Base-by-base conservation (phyloP, 2,113 vertebrate genomes). In the Cardinalis cardinalis region DNA sequence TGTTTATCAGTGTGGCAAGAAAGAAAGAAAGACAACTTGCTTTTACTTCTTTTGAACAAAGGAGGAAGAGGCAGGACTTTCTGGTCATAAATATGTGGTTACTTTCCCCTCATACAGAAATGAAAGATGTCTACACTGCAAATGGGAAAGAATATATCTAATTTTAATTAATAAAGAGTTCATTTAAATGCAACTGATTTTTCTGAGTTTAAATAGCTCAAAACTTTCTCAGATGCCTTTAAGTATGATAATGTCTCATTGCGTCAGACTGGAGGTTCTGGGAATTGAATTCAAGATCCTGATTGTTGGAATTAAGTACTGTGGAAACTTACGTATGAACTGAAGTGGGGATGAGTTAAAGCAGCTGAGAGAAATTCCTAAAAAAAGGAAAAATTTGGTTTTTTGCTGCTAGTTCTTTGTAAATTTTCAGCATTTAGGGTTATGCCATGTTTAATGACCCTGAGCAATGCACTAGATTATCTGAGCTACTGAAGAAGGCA, bases 361-460 rank as follows among this genome's bases (percentile, higher is more conserved):
- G 14, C 24, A 80, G n/a, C 6, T 29, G 49, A 85, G 16, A 28
- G 2, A 61, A 72, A 76, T n/a, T 6, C 11, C 18, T 48, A 31
- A 44, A 69, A 69, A 69, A 65, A 26, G 1, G 3, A 4, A 83
- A 70, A 86, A 51, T 5, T 44, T 1, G 0, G 1, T 69, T 41
- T 6, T 61, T 83, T 65, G 7, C 23, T 84, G 4, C 3, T 64
- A 64, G n/a, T 31, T 81, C n/a, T 81, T 56, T 40, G n/a, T 29
- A 82, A 68, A 36, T 55, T 71, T 74, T 78, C 25, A 68, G 4
- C 31, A 12, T 55, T 74, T 51, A 43, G 3, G 34, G 19, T 1
- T 7, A 12, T 38, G 9, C 40, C 26, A 38, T 0, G 0, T 65
- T 16, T 90, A 48, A 58, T 0, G 1, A 59, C 34, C 40, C 32